These are phyloP conservation scores for Coptodon rendalli DNA, from an alignment of 2,113 vertebrate species.

Conservation along the genomic window DNA sequence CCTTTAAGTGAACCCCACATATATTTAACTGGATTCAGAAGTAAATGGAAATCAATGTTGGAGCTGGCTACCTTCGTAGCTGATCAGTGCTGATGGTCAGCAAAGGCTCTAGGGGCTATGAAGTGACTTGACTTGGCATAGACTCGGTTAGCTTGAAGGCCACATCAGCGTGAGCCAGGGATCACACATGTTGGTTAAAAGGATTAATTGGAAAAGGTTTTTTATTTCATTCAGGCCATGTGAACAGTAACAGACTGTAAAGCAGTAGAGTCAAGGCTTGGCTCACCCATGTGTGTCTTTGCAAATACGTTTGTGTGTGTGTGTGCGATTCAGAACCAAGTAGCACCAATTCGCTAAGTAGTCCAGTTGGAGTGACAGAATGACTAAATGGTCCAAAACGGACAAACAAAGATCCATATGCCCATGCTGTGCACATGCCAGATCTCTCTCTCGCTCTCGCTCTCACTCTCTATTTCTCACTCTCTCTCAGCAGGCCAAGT, in stretches of 20 bases:
- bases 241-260: slow-evolving; percentile 62
- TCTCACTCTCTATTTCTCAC: background rate
- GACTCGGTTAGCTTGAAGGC: slow-evolving; percentile 12
- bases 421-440: slow-evolving; percentile 58
- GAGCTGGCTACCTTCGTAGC: background rate
- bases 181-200: slow-evolving; percentile 67
- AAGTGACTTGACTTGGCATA: slow-evolving; percentile 44
- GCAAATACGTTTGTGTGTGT: background rate
- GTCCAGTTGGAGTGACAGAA: slow-evolving; percentile 68
- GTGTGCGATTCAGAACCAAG: slow-evolving; percentile 37
- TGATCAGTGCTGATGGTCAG: slow-evolving; percentile 17
- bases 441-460: background rate
- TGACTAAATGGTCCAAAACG: slow-evolving; percentile 71
- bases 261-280: slow-evolving; percentile 50
- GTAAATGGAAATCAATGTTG: background rate
- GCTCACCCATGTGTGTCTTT: slow-evolving; percentile 1
- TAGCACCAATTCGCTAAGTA: slow-evolving; percentile 68
- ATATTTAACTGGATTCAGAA: background rate
- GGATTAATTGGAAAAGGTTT: slow-evolving; percentile 66
- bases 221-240: slow-evolving; percentile 57
- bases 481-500: slow-evolving; percentile 43
- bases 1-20: background rate
- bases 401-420: slow-evolving; percentile 71
- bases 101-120: slow-evolving; percentile 32
- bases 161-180: slow-evolving; percentile 31